phyloP scores from a whole-genome alignment of 2,113 vertebrate genomes.

The Corythaeola cristata region DNA sequence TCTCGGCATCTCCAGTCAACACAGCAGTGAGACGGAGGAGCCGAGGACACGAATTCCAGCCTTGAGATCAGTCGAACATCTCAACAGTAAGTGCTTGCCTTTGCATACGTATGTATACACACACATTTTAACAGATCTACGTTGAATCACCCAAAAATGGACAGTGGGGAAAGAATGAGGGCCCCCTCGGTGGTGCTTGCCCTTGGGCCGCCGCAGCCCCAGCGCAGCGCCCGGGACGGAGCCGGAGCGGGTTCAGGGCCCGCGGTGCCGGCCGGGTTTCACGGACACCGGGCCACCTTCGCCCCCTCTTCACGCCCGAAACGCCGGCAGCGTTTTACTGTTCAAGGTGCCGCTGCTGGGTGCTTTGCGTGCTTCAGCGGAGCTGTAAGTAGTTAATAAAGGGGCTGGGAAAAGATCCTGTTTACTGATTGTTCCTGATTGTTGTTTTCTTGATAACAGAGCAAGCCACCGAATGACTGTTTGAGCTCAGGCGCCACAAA shows the following conservation, averaged over 20 bases:
- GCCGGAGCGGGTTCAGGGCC: accelerated
- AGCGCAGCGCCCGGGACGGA: accelerated
- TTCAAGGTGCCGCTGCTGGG: background rate
- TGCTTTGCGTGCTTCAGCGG: background rate
- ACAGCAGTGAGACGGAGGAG: background rate
- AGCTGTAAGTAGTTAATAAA: conserved; percentile 63
- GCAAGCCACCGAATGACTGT: conserved; percentile 78
- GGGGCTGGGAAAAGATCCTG: conserved; percentile 71
- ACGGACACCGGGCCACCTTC: background rate
- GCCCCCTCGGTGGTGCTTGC: accelerated
- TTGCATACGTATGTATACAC: background rate
- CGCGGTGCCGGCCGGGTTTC: background rate
- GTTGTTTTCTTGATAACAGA: conserved; percentile 83
- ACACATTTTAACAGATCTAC: background rate
- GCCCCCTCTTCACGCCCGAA: background rate
- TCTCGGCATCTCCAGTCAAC: background rate
- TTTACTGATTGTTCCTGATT: conserved; percentile 78
- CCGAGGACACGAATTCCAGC: background rate
- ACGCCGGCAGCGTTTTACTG: background rate
- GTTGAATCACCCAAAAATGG: background rate
- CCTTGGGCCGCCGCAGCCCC: background rate
- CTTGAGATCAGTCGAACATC: background rate
- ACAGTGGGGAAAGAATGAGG: background rate
- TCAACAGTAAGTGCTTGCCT: conserved; percentile 42
- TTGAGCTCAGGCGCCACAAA: conserved; percentile 84